A percentile compares a stretch with the other conserved stretches of the same genome.
Evolutionary conservation across 2,113 vertebrate species (phyloP).

Genomic region (Pachypanchax playfairii): DNA sequence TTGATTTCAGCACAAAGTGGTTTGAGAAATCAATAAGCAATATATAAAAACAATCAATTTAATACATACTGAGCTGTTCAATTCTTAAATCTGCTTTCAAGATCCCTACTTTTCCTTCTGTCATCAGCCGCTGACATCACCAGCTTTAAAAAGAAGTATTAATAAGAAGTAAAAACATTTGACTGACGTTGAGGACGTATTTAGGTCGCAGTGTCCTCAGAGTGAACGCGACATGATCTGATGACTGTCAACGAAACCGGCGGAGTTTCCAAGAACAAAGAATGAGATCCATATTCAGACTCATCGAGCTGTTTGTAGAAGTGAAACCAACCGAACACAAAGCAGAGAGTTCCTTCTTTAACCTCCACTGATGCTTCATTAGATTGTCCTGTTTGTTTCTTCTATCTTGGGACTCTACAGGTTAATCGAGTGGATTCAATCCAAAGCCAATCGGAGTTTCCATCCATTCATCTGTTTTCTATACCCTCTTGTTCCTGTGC

Average conservation of each 20-base stretch:
- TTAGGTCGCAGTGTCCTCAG: not conserved
- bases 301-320: not conserved
- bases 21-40: too few species aligned
- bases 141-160: too few species aligned
- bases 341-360: not conserved
- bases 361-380: constrained; percentile 11
- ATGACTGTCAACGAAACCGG: not conserved
- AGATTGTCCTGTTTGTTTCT: constrained; percentile 8
- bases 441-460: too few species aligned
- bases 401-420: not conserved
- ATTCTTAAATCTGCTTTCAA: too few species aligned
- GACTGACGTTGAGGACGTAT: not conserved
- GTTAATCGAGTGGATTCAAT: not conserved
- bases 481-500: too few species aligned
- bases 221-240: not conserved
- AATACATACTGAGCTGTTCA: too few species aligned
- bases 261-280: not conserved
- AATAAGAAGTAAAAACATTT: too few species aligned
- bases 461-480: too few species aligned
- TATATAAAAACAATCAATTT: too few species aligned
- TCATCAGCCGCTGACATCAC: too few species aligned
- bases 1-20: too few species aligned
- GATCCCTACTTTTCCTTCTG: too few species aligned
- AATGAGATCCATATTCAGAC: not conserved
- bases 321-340: not conserved